Evolutionary conservation across 2,888 invertebrate species (phyloP).

Genomic region (Tetramorium bicarinatum): DNA sequence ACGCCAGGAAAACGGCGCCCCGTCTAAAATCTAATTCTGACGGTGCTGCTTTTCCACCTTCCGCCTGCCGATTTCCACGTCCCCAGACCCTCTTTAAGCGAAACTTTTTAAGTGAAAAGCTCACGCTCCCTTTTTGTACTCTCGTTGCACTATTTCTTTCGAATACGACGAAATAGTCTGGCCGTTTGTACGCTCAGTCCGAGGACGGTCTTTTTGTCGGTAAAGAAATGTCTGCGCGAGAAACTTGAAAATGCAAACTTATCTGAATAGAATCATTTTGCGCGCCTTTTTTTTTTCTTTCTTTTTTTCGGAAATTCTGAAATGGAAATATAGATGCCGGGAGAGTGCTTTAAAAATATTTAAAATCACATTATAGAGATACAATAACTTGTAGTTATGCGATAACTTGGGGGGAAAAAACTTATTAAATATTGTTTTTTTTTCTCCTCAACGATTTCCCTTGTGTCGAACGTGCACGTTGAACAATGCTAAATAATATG

Average conservation of each 20-base stretch:
- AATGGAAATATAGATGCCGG: background rate
- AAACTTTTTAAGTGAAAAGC: slow-evolving; percentile 78
- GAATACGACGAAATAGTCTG: slow-evolving; percentile 62
- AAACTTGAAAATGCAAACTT: slow-evolving; percentile 52
- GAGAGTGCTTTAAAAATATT: slow-evolving; percentile 4
- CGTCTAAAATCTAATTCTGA: slow-evolving; percentile 76
- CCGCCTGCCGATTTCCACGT: slow-evolving; percentile 53
- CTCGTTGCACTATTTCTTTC: slow-evolving; percentile 51
- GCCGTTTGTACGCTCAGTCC: slow-evolving; percentile 52
- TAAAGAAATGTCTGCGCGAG: slow-evolving; percentile 24
- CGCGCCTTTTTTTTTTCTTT: background rate
- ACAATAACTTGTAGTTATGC: background rate
- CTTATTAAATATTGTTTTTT: background rate
- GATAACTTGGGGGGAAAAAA: background rate
- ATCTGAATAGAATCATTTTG: slow-evolving; percentile 38
- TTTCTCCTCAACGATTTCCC: background rate
- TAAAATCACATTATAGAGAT: background rate
- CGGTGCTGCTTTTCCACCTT: slow-evolving; percentile 49
- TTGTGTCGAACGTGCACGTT: background rate
- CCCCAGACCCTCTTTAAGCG: slow-evolving; percentile 70
- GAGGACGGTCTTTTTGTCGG: slow-evolving; percentile 44
- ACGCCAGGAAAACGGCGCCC: slow-evolving; percentile 66
- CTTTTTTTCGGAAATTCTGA: background rate
- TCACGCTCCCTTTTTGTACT: slow-evolving; percentile 63
- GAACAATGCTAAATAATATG: slow-evolving; percentile 38